Evolutionary conservation across 2,888 invertebrate genomes (phyloP), one percentile per base, ranked within the genome.

Genomic region (Sarcophaga carnaria): DNA sequence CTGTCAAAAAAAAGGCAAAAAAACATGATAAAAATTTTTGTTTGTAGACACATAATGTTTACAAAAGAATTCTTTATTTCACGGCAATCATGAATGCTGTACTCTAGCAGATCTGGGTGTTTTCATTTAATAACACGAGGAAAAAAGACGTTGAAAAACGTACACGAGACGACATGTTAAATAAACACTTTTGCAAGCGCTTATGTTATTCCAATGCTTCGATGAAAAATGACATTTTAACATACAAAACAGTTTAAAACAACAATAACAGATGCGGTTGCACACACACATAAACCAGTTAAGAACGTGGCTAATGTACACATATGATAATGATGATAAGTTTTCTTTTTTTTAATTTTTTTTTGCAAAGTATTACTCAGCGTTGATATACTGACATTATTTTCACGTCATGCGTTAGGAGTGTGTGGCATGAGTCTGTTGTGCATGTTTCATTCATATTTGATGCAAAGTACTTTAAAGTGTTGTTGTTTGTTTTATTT

Each of bases 201-300:
- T 45, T 45, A 67, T 77, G 22, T 67, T 59, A 4, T 14, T 60
- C 37, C 22, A 67, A 59, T 27, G 45, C 22, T 60, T 60, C 60
- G 8, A 60, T 67, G 67, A 77, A 60, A 45, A 67, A 60, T 45
- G 6, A 67, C 67, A 67, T 59, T 60, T 67, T 77, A 22, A 37
- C 67, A 77, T 67, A 66, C 20, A 14, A 37, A 77, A 77, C 59
- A 20, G 14, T 54, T 49, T 27, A 27, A 27, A 27, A 27, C 27
- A 27, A 27, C 27, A 27, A 27, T 5, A 27, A 49, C 11, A 14
- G 49, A 12, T 49, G 12, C 12, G 49, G 49, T 49, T 49, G 12
- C 49, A 49, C 1, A 49, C 4, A 14, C 49, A 27, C 4, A 27
- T 5, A 27, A 27, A 27, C 27, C 27, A 27, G 27, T 27, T 27